Evolutionary conservation across 2,113 vertebrate genomes (phyloP).

Genomic region (Nipponia nippon): DNA sequence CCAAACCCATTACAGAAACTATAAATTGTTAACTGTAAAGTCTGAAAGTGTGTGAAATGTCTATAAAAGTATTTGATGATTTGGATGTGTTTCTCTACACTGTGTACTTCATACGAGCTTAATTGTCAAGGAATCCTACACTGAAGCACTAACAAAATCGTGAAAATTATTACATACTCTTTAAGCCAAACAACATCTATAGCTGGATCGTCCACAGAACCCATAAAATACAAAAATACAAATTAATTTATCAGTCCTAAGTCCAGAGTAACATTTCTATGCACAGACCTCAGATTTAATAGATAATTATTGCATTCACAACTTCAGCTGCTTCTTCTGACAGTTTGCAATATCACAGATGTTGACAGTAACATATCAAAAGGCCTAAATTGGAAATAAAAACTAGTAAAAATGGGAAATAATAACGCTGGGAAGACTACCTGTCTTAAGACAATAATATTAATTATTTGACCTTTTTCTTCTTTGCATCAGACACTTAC

Average conservation of each 20-base stretch:
- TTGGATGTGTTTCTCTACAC: background rate
- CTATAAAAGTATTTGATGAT: background rate
- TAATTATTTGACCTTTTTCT: background rate
- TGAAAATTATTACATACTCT: background rate
- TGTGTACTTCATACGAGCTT: background rate
- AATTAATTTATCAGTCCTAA: background rate
- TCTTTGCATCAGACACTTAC: background rate
- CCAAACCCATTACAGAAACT: background rate
- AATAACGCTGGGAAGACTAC: background rate
- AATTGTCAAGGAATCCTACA: background rate
- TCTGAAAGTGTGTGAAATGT: background rate
- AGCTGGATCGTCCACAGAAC: background rate
- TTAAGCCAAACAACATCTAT: background rate
- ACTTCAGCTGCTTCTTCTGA: background rate
- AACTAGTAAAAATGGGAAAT: background rate
- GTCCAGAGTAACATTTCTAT: background rate
- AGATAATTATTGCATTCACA: background rate
- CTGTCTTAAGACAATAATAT: background rate
- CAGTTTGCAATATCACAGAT: background rate
- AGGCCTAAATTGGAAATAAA: background rate
- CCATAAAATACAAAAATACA: background rate
- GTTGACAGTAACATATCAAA: background rate
- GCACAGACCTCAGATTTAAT: background rate
- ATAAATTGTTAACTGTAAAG: background rate
- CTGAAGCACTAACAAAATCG: background rate